Conservation (phyloP, 2,888 invertebrate genomes). For the Catocala sponsa region DNA sequence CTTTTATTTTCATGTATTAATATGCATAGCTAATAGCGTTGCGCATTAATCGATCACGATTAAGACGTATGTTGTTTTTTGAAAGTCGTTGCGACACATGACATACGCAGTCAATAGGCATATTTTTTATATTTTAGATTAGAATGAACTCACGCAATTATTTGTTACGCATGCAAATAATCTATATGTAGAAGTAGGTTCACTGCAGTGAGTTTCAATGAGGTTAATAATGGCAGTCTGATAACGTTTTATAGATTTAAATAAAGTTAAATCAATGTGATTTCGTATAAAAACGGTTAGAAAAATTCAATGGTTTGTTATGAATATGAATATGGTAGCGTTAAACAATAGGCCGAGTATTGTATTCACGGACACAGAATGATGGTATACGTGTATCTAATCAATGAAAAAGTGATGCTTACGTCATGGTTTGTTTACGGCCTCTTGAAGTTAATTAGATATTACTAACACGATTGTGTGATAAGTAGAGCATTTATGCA, state of each 20-base stretch:
- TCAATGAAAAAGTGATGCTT: conserved; percentile 41
- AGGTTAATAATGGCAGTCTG: too few relatives aligned
- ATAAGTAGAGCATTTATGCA: conserved; percentile 60
- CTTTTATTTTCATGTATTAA: conserved; percentile 50
- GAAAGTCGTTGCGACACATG: conserved; percentile 35
- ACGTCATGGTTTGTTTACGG: conserved; percentile 53
- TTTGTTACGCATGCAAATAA: conserved; percentile 18
- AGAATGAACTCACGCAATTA: conserved; percentile 25
- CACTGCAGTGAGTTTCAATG: too few relatives aligned
- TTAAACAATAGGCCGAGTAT: conserved; percentile 12
- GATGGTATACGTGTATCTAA: conserved; percentile 30
- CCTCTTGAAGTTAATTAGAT: conserved; percentile 53
- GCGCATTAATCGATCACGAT: conserved; percentile 48
- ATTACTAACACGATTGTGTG: conserved; percentile 50
- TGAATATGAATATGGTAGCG: too few relatives aligned
- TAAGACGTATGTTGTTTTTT: conserved; percentile 33
- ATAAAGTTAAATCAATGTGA: too few relatives aligned
- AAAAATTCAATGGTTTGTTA: too few relatives aligned
- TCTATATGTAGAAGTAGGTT: background rate
- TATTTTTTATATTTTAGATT: conserved; percentile 25
- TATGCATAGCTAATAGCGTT: conserved; percentile 40
- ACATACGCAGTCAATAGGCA: conserved; percentile 22
- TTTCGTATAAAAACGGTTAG: too few relatives aligned
- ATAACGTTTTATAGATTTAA: too few relatives aligned
- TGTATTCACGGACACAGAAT: conserved; percentile 22